These are phyloP conservation scores for Pogonomyrmex californicus DNA, from an alignment of 1,140 invertebrate species.

Conservation along the genomic window DNA sequence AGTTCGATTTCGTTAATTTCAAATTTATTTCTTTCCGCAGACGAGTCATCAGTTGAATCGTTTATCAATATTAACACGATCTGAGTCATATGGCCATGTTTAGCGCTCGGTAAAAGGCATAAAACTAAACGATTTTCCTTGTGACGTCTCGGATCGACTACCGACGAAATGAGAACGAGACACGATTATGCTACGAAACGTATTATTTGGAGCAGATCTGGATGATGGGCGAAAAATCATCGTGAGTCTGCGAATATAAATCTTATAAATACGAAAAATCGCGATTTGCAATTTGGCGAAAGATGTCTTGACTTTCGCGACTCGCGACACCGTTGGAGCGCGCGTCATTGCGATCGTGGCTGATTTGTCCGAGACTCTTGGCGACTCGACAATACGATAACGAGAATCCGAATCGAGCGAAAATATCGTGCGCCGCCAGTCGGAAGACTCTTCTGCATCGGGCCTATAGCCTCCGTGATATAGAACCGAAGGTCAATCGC, in stretches of 20 bases:
- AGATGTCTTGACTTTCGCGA: not conserved
- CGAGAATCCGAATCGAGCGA: not conserved
- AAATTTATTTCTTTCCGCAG: too few relatives aligned
- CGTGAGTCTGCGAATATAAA: not conserved
- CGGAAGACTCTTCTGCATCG: not conserved
- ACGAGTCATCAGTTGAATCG: not conserved
- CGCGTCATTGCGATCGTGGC: slow-evolving; percentile 20
- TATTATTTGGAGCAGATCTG: too few relatives aligned
- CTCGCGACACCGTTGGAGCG: not conserved
- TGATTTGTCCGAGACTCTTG: not conserved
- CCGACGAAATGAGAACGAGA: too few relatives aligned
- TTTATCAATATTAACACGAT: not conserved
- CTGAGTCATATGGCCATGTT: not conserved
- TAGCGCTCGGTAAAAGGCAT: not conserved
- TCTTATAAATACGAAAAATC: not conserved
- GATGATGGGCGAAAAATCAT: not conserved
- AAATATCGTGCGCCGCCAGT: slow-evolving; percentile 2
- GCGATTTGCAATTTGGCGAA: not conserved
- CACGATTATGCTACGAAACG: too few relatives aligned
- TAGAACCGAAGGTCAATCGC: not conserved
- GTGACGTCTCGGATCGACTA: too few relatives aligned
- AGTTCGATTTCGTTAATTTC: not conserved
- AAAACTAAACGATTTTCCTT: too few relatives aligned
- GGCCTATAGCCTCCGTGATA: not conserved
- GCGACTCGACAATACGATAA: slow-evolving; percentile 3